phyloP scores from a whole-genome alignment of 1,140 invertebrate genomes.

The Venustaconcha ellipsiformis region DNA sequence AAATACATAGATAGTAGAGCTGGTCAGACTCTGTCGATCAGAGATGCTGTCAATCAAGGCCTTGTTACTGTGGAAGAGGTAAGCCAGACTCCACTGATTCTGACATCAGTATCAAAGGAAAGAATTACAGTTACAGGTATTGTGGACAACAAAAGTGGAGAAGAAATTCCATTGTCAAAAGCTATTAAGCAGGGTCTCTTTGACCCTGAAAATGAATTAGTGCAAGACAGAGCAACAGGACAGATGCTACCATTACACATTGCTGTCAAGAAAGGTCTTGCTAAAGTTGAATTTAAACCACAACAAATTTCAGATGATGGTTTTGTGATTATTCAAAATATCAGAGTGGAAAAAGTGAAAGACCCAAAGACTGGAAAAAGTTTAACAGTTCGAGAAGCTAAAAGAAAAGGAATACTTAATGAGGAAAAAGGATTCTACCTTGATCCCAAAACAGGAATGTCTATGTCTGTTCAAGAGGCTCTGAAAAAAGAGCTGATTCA shows the following conservation, averaged over 20 bases:
- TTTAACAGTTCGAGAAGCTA: constrained; percentile 75
- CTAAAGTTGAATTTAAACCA: constrained; percentile 64
- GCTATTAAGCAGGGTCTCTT: constrained; percentile 80
- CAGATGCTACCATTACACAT: constrained; percentile 72
- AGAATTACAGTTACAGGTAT: constrained; percentile 76
- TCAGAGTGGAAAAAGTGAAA: constrained; percentile 51
- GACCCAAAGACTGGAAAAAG: constrained; percentile 80
- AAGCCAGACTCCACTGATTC: constrained; percentile 74
- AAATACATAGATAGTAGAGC: constrained; percentile 79
- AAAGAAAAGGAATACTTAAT: constrained; percentile 59
- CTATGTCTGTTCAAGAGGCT: constrained; percentile 80
- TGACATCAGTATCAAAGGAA: constrained; percentile 84
- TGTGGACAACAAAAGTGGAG: constrained; percentile 71
- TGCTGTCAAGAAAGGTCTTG: constrained; percentile 74
- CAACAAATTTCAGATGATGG: constrained; percentile 38
- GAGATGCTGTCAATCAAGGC: constrained; percentile 78
- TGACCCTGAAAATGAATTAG: constrained; percentile 50
- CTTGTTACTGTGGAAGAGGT: constrained; percentile 40
- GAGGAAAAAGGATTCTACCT: constrained; percentile 74
- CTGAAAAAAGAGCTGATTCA: constrained; percentile 84
- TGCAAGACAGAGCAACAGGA: constrained; percentile 62
- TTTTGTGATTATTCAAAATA: constrained; percentile 42
- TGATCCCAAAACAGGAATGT: constrained; percentile 74
- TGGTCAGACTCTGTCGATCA: constrained; percentile 82
- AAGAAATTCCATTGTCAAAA: constrained; percentile 82